phyloP scores from a whole-genome alignment of 2,113 vertebrate species.

The Emydocephalus ijimae region DNA sequence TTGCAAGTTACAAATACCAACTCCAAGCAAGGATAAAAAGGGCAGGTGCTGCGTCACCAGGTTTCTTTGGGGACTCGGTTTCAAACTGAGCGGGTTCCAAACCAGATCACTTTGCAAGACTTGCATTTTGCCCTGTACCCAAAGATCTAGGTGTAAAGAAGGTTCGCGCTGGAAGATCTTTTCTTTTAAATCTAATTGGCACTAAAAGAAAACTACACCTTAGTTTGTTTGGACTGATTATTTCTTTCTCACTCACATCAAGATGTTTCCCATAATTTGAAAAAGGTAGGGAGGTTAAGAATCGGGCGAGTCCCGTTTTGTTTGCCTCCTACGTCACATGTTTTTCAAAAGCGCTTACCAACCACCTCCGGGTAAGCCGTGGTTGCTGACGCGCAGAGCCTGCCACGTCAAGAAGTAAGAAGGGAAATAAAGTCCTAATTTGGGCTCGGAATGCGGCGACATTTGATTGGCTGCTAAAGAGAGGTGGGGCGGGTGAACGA shows the following conservation, averaged over 20 bases:
- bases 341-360: conserved; percentile 26
- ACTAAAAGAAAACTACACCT: neutral
- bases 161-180: neutral
- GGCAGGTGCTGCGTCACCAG: neutral
- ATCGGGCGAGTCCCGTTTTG: neutral
- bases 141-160: neutral
- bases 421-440: conserved; percentile 67
- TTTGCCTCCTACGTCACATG: conserved; percentile 51
- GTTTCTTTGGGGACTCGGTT: neutral
- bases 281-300: neutral
- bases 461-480: neutral
- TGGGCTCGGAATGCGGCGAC: conserved; percentile 39
- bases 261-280: accelerated
- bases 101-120: neutral
- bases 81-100: neutral
- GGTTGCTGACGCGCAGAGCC: conserved; percentile 56
- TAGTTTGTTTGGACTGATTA: neutral
- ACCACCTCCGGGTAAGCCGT: conserved; percentile 19
- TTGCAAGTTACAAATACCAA: neutral
- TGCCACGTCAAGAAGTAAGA: conserved; percentile 50
- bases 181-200: neutral
- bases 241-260: neutral
- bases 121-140: neutral
- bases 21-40: neutral
- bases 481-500: neutral